Evolutionary conservation across 1,140 invertebrate genomes (phyloP), one percentile per base, ranked within the genome.

Genomic region (Hycleus cichorii): DNA sequence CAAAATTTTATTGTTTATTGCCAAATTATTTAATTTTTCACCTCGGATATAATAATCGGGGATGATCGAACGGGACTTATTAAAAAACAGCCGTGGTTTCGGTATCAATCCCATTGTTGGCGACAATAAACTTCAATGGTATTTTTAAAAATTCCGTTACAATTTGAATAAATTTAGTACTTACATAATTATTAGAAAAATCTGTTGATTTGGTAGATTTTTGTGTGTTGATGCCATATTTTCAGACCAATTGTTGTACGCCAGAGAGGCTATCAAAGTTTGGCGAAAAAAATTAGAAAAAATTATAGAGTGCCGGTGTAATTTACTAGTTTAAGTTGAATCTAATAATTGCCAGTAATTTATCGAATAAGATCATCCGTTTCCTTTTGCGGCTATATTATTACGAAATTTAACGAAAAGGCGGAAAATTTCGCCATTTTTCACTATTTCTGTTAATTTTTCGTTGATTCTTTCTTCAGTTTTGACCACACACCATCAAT

Each of bases 11-110:
- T 47, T n/a, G 10, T 39, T 12, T 43, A 39, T 9, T 24, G 11
- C 18, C 12, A 49, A 38, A 42, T 9, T 44, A 10, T 55, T 43
- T n/a, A 9, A 50, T 26, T 48, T 12, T 24, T 12, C 64, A 72
- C 70, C 70, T 64, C 67, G 68, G n/a, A 70, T 55, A 57, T 72
- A 72, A 56, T 69, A 62, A 52, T 71, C 66, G 12, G 69, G 69
- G 40, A 72, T 61, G 24, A 72, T 69, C 12, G 49, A 68, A 56
- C 69, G 71, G 9, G 67, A 63, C 58, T 64, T 65, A 47, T 63
- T 67, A n/a, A 59, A 60, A 9, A 39, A 59, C 47, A 57, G 60
- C 56, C 56, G 38, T 32, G 65, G 62, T 60, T 68, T 67, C 27
- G 63, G 65, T 18, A 69, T 58, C 32, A 52, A 52, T 42, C 59